These are phyloP conservation scores for Temnothorax rugatulus DNA, from an alignment of 2,888 invertebrate genomes.

Conservation along the genomic window DNA sequence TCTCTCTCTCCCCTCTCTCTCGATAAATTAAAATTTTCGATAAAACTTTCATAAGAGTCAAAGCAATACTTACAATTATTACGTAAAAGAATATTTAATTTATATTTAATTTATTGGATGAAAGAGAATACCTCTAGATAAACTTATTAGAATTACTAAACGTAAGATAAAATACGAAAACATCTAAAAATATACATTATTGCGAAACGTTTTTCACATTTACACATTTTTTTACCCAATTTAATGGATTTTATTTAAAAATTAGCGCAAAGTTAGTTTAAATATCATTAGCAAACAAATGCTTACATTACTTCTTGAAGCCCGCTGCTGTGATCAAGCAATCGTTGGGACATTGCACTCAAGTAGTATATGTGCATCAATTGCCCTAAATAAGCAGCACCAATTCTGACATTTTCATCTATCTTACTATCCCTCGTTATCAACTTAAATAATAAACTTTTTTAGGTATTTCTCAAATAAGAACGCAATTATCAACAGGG, in stretches of 20 bases:
- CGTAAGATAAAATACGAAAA: too few species aligned
- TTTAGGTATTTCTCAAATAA: background rate
- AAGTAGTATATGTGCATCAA: slow-evolving; percentile 18
- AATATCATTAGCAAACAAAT: background rate
- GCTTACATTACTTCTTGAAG: slow-evolving; percentile 29
- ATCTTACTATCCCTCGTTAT: background rate
- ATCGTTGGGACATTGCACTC: slow-evolving; percentile 7
- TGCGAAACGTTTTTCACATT: too few species aligned
- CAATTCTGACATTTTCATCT: slow-evolving; percentile 21
- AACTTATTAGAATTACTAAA: too few species aligned
- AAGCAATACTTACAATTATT: too few species aligned
- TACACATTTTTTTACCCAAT: background rate
- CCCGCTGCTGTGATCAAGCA: slow-evolving; percentile 34
- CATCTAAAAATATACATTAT: too few species aligned
- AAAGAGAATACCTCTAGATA: too few species aligned
- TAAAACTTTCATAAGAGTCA: too few species aligned
- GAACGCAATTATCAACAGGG: background rate
- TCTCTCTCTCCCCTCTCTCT: too few species aligned
- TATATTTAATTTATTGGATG: too few species aligned
- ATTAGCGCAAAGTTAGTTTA: background rate
- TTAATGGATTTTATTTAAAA: too few species aligned
- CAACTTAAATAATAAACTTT: slow-evolving; percentile 22
- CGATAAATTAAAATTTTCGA: too few species aligned
- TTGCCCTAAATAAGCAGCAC: background rate
- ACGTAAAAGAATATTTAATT: too few species aligned